phyloP scores from a whole-genome alignment of 2,797 vertebrate species.

The Leptatherina wallacei region DNA sequence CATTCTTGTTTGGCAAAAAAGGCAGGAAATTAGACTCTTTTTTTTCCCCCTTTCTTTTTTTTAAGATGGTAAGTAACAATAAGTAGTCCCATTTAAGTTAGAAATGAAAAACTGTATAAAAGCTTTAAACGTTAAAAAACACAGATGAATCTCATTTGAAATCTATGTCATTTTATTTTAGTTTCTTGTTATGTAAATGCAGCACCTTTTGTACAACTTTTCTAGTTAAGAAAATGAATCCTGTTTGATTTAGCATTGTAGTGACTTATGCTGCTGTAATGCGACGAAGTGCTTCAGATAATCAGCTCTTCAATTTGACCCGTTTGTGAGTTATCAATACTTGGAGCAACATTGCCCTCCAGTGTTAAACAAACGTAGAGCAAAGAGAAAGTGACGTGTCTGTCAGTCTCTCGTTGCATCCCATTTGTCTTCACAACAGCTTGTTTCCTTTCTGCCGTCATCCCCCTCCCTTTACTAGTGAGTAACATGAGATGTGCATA shows the following conservation, averaged over 20 bases:
- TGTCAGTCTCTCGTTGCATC: conserved; percentile 19
- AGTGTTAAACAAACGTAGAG: conserved; percentile 44
- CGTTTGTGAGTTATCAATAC: conserved; percentile 14
- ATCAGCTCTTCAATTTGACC: conserved; percentile 51
- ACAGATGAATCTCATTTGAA: conserved; percentile 12
- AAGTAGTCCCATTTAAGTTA: no score
- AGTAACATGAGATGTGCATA: conserved; percentile 4
- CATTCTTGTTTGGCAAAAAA: not conserved
- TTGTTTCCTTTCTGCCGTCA: conserved; percentile 23
- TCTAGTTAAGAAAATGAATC: conserved; percentile 35
- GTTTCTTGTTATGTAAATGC: conserved; percentile 6
- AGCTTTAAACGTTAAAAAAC: conserved; percentile 6
- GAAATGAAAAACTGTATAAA: conserved; percentile 5
- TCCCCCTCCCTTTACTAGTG: conserved; percentile 10
- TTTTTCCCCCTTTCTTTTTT: not conserved
- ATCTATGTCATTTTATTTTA: conserved; percentile 11
- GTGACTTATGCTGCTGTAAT: conserved; percentile 57
- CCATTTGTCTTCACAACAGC: conserved; percentile 30
- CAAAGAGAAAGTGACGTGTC: conserved; percentile 18
- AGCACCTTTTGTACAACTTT: conserved; percentile 19
- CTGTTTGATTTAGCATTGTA: conserved; percentile 49
- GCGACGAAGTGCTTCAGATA: conserved; percentile 58
- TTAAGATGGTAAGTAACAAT: conserved; percentile 10
- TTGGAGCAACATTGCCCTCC: conserved; percentile 83
- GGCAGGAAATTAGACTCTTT: not conserved